Conservation (phyloP, 2,797 vertebrate genomes). For the Schizopygopsis pylzovi region DNA sequence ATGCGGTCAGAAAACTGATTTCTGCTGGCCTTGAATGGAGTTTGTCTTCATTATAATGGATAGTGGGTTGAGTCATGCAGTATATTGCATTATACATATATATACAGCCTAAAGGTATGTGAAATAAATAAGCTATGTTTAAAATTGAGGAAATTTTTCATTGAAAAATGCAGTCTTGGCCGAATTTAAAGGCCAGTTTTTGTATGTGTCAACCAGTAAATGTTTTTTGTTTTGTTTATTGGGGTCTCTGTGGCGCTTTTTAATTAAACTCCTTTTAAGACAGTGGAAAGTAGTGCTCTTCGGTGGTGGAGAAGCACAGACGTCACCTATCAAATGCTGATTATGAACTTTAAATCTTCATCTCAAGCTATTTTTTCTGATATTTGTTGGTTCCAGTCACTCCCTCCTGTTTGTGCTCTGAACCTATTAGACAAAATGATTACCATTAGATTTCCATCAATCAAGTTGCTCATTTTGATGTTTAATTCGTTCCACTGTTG, state of each 20-base stretch:
- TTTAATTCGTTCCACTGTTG: slow-evolving; percentile 45
- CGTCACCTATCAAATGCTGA: not conserved
- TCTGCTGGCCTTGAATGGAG: slow-evolving; percentile 18
- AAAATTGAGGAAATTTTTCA: not conserved
- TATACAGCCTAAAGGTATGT: slow-evolving; percentile 5
- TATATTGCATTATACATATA: slow-evolving; percentile 11
- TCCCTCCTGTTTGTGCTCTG: not conserved
- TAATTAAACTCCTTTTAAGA: not conserved
- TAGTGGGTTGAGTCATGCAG: not conserved
- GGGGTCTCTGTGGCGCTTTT: not conserved
- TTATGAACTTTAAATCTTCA: not conserved
- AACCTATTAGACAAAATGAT: slow-evolving; percentile 26
- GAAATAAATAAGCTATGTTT: not conserved
- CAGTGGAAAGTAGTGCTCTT: not conserved
- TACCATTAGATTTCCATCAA: slow-evolving; percentile 37
- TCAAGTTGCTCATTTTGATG: slow-evolving; percentile 38
- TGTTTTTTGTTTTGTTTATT: not conserved
- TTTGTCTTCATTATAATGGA: slow-evolving; percentile 13
- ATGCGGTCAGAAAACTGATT: not conserved
- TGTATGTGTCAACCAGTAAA: not conserved
- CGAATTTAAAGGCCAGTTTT: not conserved
- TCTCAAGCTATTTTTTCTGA: not conserved
- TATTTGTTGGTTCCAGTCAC: not conserved
- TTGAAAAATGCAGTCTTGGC: not conserved
- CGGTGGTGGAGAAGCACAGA: not conserved